Evolutionary conservation across 2,888 invertebrate species (phyloP), one percentile per base, ranked within the genome.

Genomic region (Cheilosia impressa): DNA sequence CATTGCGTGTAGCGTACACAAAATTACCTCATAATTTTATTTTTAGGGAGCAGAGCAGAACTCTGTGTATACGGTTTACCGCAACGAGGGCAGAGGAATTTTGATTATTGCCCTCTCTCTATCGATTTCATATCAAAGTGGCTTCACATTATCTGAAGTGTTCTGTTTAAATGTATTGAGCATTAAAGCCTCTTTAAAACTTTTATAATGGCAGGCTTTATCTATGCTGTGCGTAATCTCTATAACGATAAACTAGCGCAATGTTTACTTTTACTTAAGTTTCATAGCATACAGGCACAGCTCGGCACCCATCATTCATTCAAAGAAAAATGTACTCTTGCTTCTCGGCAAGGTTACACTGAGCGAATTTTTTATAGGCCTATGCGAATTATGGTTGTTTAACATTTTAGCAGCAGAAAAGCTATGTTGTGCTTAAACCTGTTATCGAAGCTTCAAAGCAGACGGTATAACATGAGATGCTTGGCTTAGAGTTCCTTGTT

Each of bases 11-110:
- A 63, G 43, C 53, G 71, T 31, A 24, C 41, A 31, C 4, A 65
- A 47, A 22, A 85, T 85, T 85, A 85, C 76, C 85, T 85, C 85
- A 85, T 81, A 75, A 62, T 68, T 85, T 85, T 85, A 85, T 85
- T 85, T 85, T 85, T 85, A 85, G 85, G 76, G 71, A 52, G 24
- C 27, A 34, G 71, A 52, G 17, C 27, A 45, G 34, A 45, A 69
- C 55, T 60, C 24, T 55, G 53, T 66, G 45, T 43, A 55, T 19
- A 55, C 6, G 24, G 53, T 27, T 6, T 27, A 27, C 27, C 34
- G 53, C 34, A 27, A 27, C 43, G 17, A 17, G 9, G 43, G 52
- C 38, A 17, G 38, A 13, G 17, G 43, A 19, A 9, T 47, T 17
- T 47, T 2, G 17, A 17, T 72, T 45, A 38, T 50, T 17, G 55